A percentile compares a stretch with the other conserved stretches of the same genome.
These are phyloP conservation scores for Mormyrus hasselquistii DNA, from an alignment of 2,797 vertebrate genomes.

Conservation along the genomic window DNA sequence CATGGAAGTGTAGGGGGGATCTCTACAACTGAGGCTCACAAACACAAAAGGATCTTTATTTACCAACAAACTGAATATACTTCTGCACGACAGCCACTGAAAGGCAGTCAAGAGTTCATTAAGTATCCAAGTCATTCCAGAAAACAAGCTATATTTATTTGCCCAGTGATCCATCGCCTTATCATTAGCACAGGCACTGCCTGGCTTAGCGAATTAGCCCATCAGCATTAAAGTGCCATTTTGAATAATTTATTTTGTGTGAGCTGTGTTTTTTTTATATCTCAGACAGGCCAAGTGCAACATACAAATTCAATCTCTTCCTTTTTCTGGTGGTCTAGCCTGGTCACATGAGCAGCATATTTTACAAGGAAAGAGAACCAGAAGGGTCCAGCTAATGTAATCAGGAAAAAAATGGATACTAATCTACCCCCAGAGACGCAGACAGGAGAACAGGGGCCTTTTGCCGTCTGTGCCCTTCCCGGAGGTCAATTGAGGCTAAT, in stretches of 20 bases:
- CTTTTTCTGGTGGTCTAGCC: not conserved
- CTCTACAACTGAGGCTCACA: not conserved
- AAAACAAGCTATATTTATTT: not conserved
- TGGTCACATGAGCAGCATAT: not conserved
- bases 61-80: not conserved
- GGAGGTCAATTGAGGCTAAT: slow-evolving; percentile 30
- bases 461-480: slow-evolving; percentile 11
- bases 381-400: slow-evolving; percentile 22
- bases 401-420: slow-evolving; percentile 27
- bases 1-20: not conserved
- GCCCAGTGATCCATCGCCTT: not conserved
- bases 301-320: not conserved
- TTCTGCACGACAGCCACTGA: not conserved
- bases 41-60: not conserved
- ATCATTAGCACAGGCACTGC: not conserved
- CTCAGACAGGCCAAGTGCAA: not conserved
- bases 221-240: not conserved
- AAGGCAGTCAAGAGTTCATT: not conserved
- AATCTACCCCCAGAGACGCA: slow-evolving; percentile 26
- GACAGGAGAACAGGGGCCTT: slow-evolving; percentile 22
- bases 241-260: slow-evolving; percentile 7
- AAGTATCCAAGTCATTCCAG: not conserved
- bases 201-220: not conserved
- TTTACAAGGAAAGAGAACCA: not conserved
- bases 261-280: not conserved